A percentile compares a stretch with the other conserved stretches of the same genome.
phyloP scores from a whole-genome alignment of 2,797 vertebrate genomes.

The Gymnopithys bicolor region DNA sequence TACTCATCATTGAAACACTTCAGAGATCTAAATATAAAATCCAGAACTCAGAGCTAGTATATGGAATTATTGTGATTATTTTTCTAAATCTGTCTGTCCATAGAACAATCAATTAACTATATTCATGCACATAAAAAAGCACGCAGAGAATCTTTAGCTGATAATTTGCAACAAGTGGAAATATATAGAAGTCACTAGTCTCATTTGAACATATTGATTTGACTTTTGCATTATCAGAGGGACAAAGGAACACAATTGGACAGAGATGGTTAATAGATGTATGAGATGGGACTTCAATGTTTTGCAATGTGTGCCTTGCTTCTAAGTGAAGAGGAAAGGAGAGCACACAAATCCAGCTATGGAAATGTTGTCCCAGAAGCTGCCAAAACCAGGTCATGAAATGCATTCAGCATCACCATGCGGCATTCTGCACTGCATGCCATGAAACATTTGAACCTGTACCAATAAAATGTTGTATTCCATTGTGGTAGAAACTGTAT shows the following conservation, averaged over 20 bases:
- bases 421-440: slow-evolving; percentile 57
- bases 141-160: slow-evolving; percentile 1
- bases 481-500: background rate
- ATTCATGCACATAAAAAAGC: background rate
- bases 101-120: slow-evolving; percentile 19
- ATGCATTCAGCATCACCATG: slow-evolving; percentile 42
- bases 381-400: slow-evolving; percentile 51
- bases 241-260: background rate
- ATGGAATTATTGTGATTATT: background rate
- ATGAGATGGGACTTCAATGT: background rate
- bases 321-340: slow-evolving; percentile 17
- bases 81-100: slow-evolving; percentile 41
- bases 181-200: background rate
- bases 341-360: slow-evolving; percentile 13
- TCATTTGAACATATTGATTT: slow-evolving; percentile 3
- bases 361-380: slow-evolving; percentile 20
- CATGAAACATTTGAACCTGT: slow-evolving; percentile 22
- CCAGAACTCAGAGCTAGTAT: slow-evolving; percentile 6
- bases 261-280: background rate
- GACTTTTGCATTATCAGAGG: slow-evolving; percentile 1
- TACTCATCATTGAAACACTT: background rate
- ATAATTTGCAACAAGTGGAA: slow-evolving; percentile 2
- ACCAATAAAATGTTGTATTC: background rate
- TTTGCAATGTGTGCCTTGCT: slow-evolving; percentile 40
- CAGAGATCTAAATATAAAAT: slow-evolving; percentile 50